Evolutionary conservation across 2,888 invertebrate species (phyloP), one percentile per base, ranked within the genome.

Genomic region (Rapana venosa): DNA sequence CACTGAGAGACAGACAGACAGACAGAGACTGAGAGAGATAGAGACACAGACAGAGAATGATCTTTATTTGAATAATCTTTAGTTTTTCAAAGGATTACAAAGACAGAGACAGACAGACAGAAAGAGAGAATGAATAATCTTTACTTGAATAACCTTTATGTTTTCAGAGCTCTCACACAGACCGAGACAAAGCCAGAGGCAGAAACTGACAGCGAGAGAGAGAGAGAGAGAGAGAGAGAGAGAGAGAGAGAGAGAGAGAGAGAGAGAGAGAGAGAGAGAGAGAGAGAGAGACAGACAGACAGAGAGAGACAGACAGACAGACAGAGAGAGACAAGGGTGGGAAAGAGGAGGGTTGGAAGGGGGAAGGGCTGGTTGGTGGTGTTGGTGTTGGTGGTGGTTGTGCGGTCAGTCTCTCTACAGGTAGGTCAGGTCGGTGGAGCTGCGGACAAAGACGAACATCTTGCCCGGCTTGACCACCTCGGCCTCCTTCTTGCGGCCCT

Each of bases 401-500:
- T 0, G 26, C 22, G 66, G 17, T 61, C 26, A 66, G 0, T 26
- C 26, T 20, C 22, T 66, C 70, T 58, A 74, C 20, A 74, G 87
- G 81, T 35, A 79, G 22, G 74, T 32, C 17, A 90, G 90, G 87
- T 91, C 91, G n/a, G 87, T 35, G 47, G 90, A 90, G 22, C 90
- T 88, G 35, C 90, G 84, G 66, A 91, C 77, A 35, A 89, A 87
- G n/a, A 90, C 86, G 32, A 56, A 36, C 35, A 91, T 58, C 22
- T 66, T 87, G 17, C 91, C 91, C 4, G 91, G 91, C 85, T 90
- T 90, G 30, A 87, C 85, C 11, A 83, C 35, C 5, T 90, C 88
- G 17, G 87, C 87, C 87, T 91, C 91, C 87, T 91, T 90, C 74
- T 90, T 90, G 22, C 88, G 81, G 20, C 91, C 91, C 77, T 90